Evolutionary conservation across 2,888 invertebrate genomes (phyloP).

Genomic region (Lasioglossum malachurum): DNA sequence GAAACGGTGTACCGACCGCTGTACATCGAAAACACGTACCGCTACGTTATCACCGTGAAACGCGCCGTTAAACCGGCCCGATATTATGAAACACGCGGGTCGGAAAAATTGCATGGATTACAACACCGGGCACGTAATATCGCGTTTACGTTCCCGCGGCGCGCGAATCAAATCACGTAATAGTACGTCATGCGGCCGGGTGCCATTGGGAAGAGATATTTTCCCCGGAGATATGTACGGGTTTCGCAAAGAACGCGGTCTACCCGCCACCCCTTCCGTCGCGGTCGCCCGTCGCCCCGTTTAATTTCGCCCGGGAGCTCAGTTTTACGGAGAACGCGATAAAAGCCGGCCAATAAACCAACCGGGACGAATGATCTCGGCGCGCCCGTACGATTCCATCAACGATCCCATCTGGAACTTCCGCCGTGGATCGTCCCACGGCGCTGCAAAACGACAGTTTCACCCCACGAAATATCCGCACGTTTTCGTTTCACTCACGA

Average conservation of each 20-base stretch:
- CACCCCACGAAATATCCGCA: neutral
- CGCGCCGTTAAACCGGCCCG: neutral
- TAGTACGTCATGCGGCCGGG: neutral
- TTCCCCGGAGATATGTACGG: neutral
- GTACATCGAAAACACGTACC: neutral
- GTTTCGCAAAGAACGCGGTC: neutral
- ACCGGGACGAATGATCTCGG: slow-evolving; percentile 19
- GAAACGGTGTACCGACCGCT: neutral
- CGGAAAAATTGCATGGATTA: slow-evolving; percentile 10
- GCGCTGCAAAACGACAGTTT: neutral
- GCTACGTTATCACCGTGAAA: neutral
- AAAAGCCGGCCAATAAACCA: slow-evolving; percentile 17
- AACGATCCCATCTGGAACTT: neutral
- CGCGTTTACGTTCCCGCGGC: neutral
- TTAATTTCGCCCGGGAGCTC: slow-evolving; percentile 18
- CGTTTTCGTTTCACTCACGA: neutral
- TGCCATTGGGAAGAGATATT: neutral
- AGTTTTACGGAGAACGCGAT: slow-evolving; percentile 23
- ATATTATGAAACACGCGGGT: neutral
- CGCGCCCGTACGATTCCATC: neutral
- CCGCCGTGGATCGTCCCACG: neutral
- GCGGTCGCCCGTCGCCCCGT: neutral
- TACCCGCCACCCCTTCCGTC: neutral
- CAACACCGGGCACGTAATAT: neutral
- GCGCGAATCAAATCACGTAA: neutral